Percentiles rank a stretch among this genome's conserved stretches.
Evolutionary conservation across 2,888 invertebrate genomes (phyloP).

Genomic region (Ophion ventricosus): DNA sequence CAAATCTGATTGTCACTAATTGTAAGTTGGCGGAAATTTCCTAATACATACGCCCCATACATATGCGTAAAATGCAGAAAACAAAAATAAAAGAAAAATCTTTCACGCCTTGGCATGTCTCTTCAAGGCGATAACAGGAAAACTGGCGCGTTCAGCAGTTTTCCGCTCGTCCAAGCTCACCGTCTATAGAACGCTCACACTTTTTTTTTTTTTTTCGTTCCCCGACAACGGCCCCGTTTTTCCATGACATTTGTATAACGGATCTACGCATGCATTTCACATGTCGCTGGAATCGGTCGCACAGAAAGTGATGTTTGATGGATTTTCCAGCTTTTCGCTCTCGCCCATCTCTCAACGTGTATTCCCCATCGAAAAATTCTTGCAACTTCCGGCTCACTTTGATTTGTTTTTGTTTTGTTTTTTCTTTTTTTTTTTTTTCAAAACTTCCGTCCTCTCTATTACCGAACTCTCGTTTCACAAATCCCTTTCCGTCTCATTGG

Average conservation of each 20-base stretch:
- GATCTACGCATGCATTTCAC: constrained; percentile 20
- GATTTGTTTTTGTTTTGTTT: background rate
- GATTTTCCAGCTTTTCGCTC: constrained; percentile 36
- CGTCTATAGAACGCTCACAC: constrained; percentile 19
- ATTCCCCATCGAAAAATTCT: background rate
- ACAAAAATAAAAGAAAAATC: constrained; percentile 9
- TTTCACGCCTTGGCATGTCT: constrained; percentile 1
- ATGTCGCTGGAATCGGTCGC: constrained; percentile 17
- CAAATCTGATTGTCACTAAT: no score
- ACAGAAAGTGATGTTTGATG: constrained; percentile 17
- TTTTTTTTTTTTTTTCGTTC: constrained; percentile 22
- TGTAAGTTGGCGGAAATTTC: background rate
- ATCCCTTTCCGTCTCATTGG: background rate
- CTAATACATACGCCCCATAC: background rate
- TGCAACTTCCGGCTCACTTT: background rate
- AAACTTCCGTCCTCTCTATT: background rate
- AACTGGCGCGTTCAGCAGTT: constrained; percentile 52
- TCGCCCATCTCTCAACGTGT: constrained; percentile 18
- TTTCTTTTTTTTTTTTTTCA: background rate
- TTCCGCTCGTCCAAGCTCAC: constrained; percentile 54
- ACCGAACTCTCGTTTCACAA: background rate
- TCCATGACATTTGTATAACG: constrained; percentile 12
- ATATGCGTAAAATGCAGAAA: background rate
- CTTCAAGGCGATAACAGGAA: constrained; percentile 19
- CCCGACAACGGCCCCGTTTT: constrained; percentile 24